Base-by-base conservation (phyloP, 2,888 invertebrate species). In the Hipparchia sbordonii region DNA sequence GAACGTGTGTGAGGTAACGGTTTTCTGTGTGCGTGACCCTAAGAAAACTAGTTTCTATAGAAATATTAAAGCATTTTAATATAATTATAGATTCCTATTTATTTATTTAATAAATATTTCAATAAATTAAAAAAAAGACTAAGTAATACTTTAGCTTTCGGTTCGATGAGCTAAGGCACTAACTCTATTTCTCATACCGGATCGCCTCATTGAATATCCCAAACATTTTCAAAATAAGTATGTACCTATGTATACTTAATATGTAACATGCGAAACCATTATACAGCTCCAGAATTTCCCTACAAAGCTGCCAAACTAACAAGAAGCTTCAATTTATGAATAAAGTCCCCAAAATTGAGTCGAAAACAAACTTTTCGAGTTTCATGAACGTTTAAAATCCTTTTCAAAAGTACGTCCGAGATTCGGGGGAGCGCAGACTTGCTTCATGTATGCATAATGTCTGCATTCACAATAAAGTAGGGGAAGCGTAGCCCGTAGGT, bases 1-100 rank as follows among this genome's bases (percentile, higher is more conserved):
- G 77, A 73, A 77, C 69, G 79, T 80, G 82, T 85, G 84, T 86
- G 79, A 82, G 79, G 69, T 84, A 83, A 82, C 85, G 81, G 84
- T 76, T 76, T 61, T 73, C 71, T 79, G 82, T 72, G 71, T 74
- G 69, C 51, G 67, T 56, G 76, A 76, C 76, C 67, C 71, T 74
- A 70, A 65, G 70, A 73, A 66, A 60, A 60, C 54, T 63, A 72
- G 63, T 72, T 73, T 72, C 56, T 67, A 63, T 12, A 51, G 52
- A 48, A 33, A 33, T 60, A 60, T 12, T 60, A 33, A 60, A 5
- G 8, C 23, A 7, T 23, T 8, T 57, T 23, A 13, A 23, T 8
- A 13, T 7, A 57, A 2, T 57, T 1, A 13, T 56, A 56, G 6
- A 56, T 13, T 13, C n/a, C 6, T 7, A 56, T 56, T 1, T 54